Evolutionary conservation across 2,113 vertebrate genomes (phyloP), one percentile per base, ranked within the genome.

Genomic region (Serinus canaria): DNA sequence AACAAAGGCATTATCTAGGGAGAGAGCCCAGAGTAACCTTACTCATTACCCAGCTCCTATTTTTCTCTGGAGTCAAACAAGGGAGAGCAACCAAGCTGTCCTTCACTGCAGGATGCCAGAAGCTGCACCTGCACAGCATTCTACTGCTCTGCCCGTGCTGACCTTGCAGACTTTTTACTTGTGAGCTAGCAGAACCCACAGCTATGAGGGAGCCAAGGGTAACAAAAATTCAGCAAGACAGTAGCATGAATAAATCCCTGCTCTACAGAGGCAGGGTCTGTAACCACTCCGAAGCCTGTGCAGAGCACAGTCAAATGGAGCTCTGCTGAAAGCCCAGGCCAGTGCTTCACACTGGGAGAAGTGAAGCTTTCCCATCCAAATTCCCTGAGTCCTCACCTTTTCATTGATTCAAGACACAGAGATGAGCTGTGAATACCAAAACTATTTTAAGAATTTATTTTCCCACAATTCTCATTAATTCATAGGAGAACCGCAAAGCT

Each of bases 291-390:
- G 28, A 77, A 77, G 16, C 8, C 56, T 70, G 18, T n/a, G 31
- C 55, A 55, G 37, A 49, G 43, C 31, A 27, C 0, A 20, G 44
- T 8, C 23, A 31, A 62, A 23, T 11, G 18, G 46, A 27, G 19
- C n/a, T 80, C 22, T 6, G 4, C 50, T 56, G 23, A 43, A 35
- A 85, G 58, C 33, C 56, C 47, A 62, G n/a, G 19, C 37, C 56
- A 43, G 60, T 0, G 0, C 18, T 60, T 49, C 2, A 1, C 2
- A 1, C 44, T 27, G 33, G 18, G 13, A 52, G 11, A 73, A 78
- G 43, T 7, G 16, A 87, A 81, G 15, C 55, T 84, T 91, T 70
- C n/a, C 55, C 30, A n/a, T 20, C n/a, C 49, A 47, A 69, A 81
- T 58, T 62, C 56, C 19, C 17, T 16, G 24, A 83, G 10, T 20